These are phyloP conservation scores for Euspilapteryx auroguttella DNA, from an alignment of 2,888 invertebrate species.

Conservation along the genomic window DNA sequence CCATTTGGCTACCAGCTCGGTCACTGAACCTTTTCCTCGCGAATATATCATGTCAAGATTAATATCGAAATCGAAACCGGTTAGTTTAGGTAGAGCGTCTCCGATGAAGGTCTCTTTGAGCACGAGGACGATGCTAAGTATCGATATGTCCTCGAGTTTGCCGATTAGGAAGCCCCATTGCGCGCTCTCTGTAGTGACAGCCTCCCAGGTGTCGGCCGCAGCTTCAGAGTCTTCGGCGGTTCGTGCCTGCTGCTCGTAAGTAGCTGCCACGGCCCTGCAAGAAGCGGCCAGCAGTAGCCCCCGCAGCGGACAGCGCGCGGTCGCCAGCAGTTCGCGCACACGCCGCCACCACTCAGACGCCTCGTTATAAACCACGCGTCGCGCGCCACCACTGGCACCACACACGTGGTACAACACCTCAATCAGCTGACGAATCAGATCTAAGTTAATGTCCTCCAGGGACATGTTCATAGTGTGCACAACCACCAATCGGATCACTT, in stretches of 20 bases:
- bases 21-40: constrained; percentile 79
- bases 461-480: constrained; percentile 71
- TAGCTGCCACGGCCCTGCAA: constrained; percentile 73
- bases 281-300: constrained; percentile 83
- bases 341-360: constrained; percentile 83
- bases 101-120: constrained; percentile 41
- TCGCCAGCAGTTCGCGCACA: constrained; percentile 71
- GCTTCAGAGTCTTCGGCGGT: constrained; percentile 59
- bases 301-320: constrained; percentile 73
- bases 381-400: constrained; percentile 62
- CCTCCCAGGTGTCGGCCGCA: constrained; percentile 81
- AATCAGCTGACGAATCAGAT: constrained; percentile 70
- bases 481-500: constrained; percentile 71
- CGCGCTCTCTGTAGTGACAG: constrained; percentile 81
- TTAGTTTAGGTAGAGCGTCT: constrained; percentile 51
- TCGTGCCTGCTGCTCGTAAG: constrained; percentile 33
- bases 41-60: constrained; percentile 68
- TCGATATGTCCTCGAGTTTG: constrained; percentile 86
- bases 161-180: constrained; percentile 86
- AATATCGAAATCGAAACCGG: constrained; percentile 58
- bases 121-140: constrained; percentile 71
- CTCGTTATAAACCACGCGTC: constrained; percentile 67
- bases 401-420: constrained; percentile 67
- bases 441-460: constrained; percentile 42
- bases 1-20: constrained; percentile 88